These are phyloP conservation scores for Branchellion lobata DNA, from an alignment of 2,888 invertebrate species.

Conservation along the genomic window DNA sequence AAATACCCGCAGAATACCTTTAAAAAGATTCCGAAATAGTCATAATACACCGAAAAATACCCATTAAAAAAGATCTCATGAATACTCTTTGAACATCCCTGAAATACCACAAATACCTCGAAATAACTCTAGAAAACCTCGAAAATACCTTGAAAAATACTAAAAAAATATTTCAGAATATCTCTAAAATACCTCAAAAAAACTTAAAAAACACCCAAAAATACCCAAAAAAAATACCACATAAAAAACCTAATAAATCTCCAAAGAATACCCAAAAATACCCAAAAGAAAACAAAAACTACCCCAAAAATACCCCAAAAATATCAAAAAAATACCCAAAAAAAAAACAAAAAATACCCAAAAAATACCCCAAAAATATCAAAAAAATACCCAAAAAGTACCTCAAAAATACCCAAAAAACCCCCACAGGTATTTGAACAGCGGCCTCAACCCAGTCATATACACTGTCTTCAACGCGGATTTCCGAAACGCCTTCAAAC, in stretches of 20 bases:
- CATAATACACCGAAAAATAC: too few species aligned
- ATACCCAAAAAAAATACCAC: not conserved
- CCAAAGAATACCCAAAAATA: not conserved
- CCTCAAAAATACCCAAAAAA: not conserved
- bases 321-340: constrained; percentile 8
- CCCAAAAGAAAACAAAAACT: not conserved
- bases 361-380: not conserved
- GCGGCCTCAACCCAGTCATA: constrained; percentile 41
- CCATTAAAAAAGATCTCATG: too few species aligned
- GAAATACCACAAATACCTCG: constrained; percentile 1
- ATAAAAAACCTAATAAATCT: not conserved
- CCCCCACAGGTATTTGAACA: constrained; percentile 13
- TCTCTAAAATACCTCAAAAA: not conserved
- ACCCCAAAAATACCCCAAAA: constrained; percentile 14
- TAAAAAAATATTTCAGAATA: not conserved
- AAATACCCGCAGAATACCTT: too few species aligned
- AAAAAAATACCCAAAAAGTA: not conserved
- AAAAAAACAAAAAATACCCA: not conserved
- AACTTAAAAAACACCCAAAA: not conserved
- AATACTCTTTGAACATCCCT: too few species aligned
- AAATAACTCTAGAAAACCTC: not conserved
- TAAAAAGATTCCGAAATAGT: too few species aligned
- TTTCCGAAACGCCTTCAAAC: constrained; percentile 36
- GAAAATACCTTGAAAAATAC: not conserved
- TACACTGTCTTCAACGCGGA: constrained; percentile 39